Evolutionary conservation across 2,888 invertebrate genomes (phyloP).

Genomic region (Leptogaster cylindrica): DNA sequence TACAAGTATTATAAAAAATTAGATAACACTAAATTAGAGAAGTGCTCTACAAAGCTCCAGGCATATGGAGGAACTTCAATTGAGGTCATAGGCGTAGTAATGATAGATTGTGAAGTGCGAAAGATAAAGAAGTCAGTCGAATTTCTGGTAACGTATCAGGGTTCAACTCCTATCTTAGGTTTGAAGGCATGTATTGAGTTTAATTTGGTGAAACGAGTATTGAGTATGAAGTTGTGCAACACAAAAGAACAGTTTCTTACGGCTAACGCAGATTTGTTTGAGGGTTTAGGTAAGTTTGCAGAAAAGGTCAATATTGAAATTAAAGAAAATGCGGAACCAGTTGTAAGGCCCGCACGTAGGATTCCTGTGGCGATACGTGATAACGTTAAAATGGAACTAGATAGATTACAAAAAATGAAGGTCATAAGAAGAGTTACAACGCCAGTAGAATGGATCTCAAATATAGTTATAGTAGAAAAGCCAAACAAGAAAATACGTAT

Average conservation of each 20-base stretch:
- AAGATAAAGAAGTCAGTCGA: neutral
- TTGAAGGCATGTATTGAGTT: conserved; percentile 10
- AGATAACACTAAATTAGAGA: too few relatives aligned
- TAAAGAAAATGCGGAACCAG: neutral
- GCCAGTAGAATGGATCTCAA: neutral
- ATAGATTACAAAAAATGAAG: conserved; percentile 37
- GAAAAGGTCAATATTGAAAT: neutral
- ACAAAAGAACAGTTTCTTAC: neutral
- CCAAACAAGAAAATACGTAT: conserved; percentile 47
- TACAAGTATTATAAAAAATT: neutral
- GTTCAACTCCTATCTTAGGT: conserved; percentile 18
- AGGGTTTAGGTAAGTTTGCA: conserved; percentile 9
- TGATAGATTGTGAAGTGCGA: neutral
- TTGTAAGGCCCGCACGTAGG: conserved; percentile 6
- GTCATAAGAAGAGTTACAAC: conserved; percentile 23
- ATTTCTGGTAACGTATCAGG: conserved; percentile 11
- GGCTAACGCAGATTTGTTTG: conserved; percentile 8
- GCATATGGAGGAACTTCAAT: neutral
- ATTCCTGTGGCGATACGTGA: conserved; percentile 5
- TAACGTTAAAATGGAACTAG: neutral
- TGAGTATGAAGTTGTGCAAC: neutral
- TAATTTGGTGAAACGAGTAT: neutral
- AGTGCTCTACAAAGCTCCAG: neutral
- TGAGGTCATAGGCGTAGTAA: neutral
- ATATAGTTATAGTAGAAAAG: conserved; percentile 48